Evolutionary conservation across 2,797 vertebrate species (phyloP), one percentile per base, ranked within the genome.

Genomic region (Staurois parvus): DNA sequence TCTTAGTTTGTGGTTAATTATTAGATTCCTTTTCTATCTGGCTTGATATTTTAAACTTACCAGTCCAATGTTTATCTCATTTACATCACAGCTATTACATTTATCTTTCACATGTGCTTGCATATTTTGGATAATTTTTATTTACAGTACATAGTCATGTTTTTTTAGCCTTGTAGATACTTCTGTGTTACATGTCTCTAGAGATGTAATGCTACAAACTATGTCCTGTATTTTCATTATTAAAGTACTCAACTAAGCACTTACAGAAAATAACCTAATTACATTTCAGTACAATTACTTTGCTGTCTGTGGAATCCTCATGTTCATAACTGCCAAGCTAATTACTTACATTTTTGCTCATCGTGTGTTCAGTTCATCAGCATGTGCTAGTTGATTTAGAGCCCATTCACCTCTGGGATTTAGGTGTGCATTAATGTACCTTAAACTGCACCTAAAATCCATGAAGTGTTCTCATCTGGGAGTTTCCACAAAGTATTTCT

Each of bases 1-100:
- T 59, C 76, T 90, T 89, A 89, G 90, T 90, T 88, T 73, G 68
- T 83, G 75, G 67, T 73, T 87, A 83, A 87, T 83, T 87, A 79
- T 78, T 83, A 73, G 28, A 79, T 62, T 83, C 45, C 62, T 34
- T 11, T 72, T 26, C 32, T 79, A 69, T 74, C 69, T 30, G 29
- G 26, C 2, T 66, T 56, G 19, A 72, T 86, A 62, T 28, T 62
- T 82, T n/a, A 21, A 15, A 73, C 26, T 76, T 76, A 34, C 70
- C 69, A 32, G 68, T 70, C 45, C 59, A 34, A 48, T 77, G 34
- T 82, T 17, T 37, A 28, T 82, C 59, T 34, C 5, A 29, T 82
- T 78, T 67, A 1, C 8, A 3, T 40, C 4, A 37, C 34, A 19
- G 40, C 1, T 32, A 26, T 4, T 52, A 4, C 28, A 67, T 74